Conservation (phyloP, 2,113 vertebrate genomes). For the Sialia sialis region DNA sequence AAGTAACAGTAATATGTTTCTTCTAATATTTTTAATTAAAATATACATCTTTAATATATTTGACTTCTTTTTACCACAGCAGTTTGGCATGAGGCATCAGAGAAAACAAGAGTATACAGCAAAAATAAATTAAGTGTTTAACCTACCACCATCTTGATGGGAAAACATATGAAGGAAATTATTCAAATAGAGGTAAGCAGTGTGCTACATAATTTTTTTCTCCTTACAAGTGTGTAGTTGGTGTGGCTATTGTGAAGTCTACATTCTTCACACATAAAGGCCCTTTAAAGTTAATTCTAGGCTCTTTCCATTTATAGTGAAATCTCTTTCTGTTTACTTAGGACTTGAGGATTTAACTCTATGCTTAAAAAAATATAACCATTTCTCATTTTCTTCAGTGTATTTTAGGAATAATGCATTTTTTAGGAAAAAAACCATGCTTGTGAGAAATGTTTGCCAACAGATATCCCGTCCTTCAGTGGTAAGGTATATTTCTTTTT, state of each 20-base stretch:
- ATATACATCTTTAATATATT: constrained; percentile 16
- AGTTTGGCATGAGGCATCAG: constrained; percentile 47
- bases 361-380: not conserved
- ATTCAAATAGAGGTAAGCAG: constrained; percentile 18
- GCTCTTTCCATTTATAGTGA: not conserved
- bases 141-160: constrained; percentile 2
- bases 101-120: not conserved
- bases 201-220: not conserved
- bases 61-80: constrained; percentile 22
- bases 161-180: constrained; percentile 20
- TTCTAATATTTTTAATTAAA: constrained; percentile 66
- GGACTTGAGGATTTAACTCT: not conserved
- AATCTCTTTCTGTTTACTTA: not conserved
- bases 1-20: constrained; percentile 26
- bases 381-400: not conserved
- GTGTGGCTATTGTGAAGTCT: not conserved
- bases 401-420: not conserved
- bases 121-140: constrained; percentile 48
- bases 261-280: not conserved
- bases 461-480: not conserved
- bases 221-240: not conserved
- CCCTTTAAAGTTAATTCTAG: not conserved
- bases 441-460: not conserved
- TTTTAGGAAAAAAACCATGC: not conserved
- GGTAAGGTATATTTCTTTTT: not conserved